These are phyloP conservation scores for Fukomys damarensis DNA, from an alignment of 2,113 vertebrate genomes.

Conservation along the genomic window DNA sequence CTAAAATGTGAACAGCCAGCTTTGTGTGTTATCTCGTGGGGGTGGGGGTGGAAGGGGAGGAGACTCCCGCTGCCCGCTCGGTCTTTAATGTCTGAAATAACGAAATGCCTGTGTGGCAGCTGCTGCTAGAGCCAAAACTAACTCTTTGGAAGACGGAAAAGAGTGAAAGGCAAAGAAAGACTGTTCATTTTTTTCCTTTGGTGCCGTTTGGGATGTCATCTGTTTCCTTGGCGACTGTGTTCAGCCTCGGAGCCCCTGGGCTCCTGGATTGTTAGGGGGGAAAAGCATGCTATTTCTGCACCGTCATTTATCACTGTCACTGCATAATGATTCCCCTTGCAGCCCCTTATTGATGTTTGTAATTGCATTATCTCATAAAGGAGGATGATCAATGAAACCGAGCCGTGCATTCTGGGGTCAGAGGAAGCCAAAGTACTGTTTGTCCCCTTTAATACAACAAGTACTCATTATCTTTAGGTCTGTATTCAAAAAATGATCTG, in stretches of 20 bases:
- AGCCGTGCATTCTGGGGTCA: slow-evolving; percentile 94
- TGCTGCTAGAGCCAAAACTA: slow-evolving; percentile 91
- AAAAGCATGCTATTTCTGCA: slow-evolving; percentile 95
- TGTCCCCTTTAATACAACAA: slow-evolving; percentile 92
- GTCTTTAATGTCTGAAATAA: slow-evolving; percentile 84
- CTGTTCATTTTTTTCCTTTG: slow-evolving; percentile 90
- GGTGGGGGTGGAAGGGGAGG: slow-evolving; percentile 69
- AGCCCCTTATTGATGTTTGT: slow-evolving; percentile 99
- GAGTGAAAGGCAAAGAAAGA: slow-evolving; percentile 89
- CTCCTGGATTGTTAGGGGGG: slow-evolving; percentile 94
- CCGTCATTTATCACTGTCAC: slow-evolving; percentile 99
- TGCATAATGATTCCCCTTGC: slow-evolving; percentile 99
- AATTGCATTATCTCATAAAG: slow-evolving; percentile 99
- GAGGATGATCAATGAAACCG: slow-evolving; percentile 96
- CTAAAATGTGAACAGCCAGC: slow-evolving; percentile 69
- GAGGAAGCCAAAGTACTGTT: slow-evolving; percentile 91
- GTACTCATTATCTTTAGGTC: slow-evolving; percentile 89
- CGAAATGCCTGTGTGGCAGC: slow-evolving; percentile 89
- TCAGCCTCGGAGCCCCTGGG: slow-evolving; percentile 96
- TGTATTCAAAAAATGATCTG: slow-evolving; percentile 84
- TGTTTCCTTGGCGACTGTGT: slow-evolving; percentile 97
- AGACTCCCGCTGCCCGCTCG: slow-evolving; percentile 69
- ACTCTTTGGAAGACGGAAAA: slow-evolving; percentile 88
- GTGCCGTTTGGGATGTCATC: slow-evolving; percentile 98
- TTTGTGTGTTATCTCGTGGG: slow-evolving; percentile 80